Conservation (phyloP, 1,140 invertebrate species). For the Eueides isabella region DNA sequence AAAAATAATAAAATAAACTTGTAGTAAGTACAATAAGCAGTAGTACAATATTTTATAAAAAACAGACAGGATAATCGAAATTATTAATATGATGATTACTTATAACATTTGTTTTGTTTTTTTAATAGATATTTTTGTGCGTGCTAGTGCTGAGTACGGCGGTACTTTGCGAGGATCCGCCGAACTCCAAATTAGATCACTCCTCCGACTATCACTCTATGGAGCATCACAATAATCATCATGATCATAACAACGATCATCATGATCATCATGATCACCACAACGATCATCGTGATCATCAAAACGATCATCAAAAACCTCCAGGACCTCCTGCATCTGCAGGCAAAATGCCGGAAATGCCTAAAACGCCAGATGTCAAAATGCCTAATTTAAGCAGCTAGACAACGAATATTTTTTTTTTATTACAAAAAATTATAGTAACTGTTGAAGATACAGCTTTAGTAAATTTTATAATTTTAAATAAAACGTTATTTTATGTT, state of each 20-base stretch:
- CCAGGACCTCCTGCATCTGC: not conserved
- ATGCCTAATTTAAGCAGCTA: not conserved
- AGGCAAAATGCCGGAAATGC: slow-evolving; percentile 27
- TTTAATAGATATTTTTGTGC: slow-evolving; percentile 37
- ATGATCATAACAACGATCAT: not conserved
- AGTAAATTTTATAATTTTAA: not conserved
- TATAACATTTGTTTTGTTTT: not conserved
- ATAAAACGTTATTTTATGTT: not conserved
- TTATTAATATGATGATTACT: not conserved
- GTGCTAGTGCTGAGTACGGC: slow-evolving; percentile 39
- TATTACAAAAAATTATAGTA: slow-evolving; percentile 2
- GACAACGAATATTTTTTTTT: not conserved
- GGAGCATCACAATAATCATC: slow-evolving; percentile 5
- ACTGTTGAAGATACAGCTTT: not conserved
- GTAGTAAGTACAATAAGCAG: too few species aligned
- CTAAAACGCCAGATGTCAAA: slow-evolving; percentile 25
- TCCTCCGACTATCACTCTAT: not conserved
- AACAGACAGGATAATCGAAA: too few species aligned
- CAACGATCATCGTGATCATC: too few species aligned
- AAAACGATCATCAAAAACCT: slow-evolving; percentile 23
- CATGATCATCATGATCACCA: not conserved
- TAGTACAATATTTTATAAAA: too few species aligned
- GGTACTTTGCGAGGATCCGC: slow-evolving; percentile 30
- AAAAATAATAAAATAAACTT: too few species aligned
- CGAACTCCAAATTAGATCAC: slow-evolving; percentile 16